phyloP scores from a whole-genome alignment of 2,113 vertebrate genomes.

The Brachyistius frenatus region DNA sequence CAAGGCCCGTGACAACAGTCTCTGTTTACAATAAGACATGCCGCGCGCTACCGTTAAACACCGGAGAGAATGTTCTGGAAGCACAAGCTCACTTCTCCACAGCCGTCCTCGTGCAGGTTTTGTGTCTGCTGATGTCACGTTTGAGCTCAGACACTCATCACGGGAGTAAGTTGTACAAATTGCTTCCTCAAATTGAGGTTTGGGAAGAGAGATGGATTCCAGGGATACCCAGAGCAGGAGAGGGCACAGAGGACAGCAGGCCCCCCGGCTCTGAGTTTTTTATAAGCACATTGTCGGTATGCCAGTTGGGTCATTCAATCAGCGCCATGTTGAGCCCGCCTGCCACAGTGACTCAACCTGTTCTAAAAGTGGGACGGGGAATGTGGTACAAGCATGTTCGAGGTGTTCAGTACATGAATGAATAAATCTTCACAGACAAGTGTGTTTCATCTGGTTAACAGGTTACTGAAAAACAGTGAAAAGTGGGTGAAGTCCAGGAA shows the following conservation, averaged over 20 bases:
- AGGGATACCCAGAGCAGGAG: conserved; percentile 51
- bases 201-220: conserved; percentile 41
- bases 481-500: neutral
- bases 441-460: neutral
- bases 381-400: conserved; percentile 6
- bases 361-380: conserved; percentile 66
- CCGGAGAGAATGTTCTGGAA: conserved; percentile 72
- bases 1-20: conserved; percentile 73
- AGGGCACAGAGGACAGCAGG: conserved; percentile 42
- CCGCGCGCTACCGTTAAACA: conserved; percentile 24
- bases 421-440: conserved; percentile 2
- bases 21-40: conserved; percentile 70
- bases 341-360: conserved; percentile 51
- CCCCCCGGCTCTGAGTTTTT: conserved; percentile 60
- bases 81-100: conserved; percentile 18
- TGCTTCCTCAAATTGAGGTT: conserved; percentile 24
- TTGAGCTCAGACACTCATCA: conserved; percentile 5
- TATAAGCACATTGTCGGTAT: conserved; percentile 76
- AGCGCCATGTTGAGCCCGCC: conserved; percentile 56
- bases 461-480: neutral
- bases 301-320: conserved; percentile 80
- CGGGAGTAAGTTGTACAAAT: conserved; percentile 9
- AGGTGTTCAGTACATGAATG: neutral
- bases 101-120: neutral
- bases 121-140: neutral